Conservation (phyloP, 2,797 vertebrate species). For the Hyperoplus immaculatus region DNA sequence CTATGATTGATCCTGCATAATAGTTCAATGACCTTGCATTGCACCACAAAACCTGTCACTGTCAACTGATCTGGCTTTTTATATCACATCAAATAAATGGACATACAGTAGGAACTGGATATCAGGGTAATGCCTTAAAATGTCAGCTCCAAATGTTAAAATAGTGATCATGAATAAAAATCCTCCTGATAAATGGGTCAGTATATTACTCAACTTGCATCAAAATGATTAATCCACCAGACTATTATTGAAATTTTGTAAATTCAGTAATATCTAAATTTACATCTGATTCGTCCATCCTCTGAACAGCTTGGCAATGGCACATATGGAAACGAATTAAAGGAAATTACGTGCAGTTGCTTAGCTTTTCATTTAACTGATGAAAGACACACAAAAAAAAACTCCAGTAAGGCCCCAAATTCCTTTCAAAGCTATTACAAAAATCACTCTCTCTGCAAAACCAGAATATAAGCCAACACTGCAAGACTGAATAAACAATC, state of each 20-base stretch:
- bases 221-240: constrained; percentile 11
- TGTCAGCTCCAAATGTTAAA: constrained; percentile 4
- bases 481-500: constrained; percentile 62
- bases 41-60: constrained; percentile 28
- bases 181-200: constrained; percentile 2
- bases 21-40: constrained; percentile 54
- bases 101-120: not conserved
- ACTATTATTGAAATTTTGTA: constrained; percentile 13
- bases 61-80: constrained; percentile 35
- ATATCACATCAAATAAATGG: constrained; percentile 17
- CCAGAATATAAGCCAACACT: constrained; percentile 35
- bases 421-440: constrained; percentile 56
- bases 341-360: constrained; percentile 9
- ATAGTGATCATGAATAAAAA: constrained; percentile 3
- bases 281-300: constrained; percentile 14
- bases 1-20: constrained; percentile 61
- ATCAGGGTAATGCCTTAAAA: not conserved
- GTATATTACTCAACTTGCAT: not conserved
- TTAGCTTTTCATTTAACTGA: constrained; percentile 23
- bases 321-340: constrained; percentile 7
- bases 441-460: constrained; percentile 51
- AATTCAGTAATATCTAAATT: constrained; percentile 17
- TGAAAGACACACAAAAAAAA: not conserved
- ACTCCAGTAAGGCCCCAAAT: constrained; percentile 23
- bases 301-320: constrained; percentile 18